Evolutionary conservation across 1,140 invertebrate species (phyloP).

Genomic region (Ylistrum balloti): DNA sequence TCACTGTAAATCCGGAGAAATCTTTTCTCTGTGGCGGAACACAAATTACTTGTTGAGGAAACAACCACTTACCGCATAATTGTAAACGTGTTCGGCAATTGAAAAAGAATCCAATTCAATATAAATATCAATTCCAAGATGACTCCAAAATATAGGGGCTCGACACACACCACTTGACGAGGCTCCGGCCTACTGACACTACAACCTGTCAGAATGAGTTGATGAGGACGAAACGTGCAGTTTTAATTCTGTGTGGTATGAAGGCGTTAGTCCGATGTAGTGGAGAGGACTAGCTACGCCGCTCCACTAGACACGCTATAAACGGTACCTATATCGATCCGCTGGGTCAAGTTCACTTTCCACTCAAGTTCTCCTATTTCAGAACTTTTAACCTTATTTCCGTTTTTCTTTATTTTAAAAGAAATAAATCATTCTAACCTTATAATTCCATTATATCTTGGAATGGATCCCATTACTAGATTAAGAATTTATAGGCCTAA

Average conservation of each 20-base stretch:
- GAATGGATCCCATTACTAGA: no score
- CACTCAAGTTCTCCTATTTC: neutral
- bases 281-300: neutral
- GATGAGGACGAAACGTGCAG: neutral
- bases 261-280: neutral
- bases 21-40: neutral
- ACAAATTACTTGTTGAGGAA: neutral
- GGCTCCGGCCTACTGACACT: neutral
- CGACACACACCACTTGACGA: neutral
- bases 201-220: neutral
- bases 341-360: neutral
- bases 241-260: neutral
- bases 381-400: neutral
- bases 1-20: neutral
- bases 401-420: neutral
- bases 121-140: neutral
- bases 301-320: neutral
- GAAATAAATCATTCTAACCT: neutral
- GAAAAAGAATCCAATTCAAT: no score
- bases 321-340: slow-evolving; percentile 11
- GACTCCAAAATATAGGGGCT: neutral
- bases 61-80: neutral
- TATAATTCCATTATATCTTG: neutral
- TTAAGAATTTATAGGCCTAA: neutral
- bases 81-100: no score